phyloP scores from a whole-genome alignment of 37 sponge, comb jelly and placozoan species.

The Ephydatia muelleri region DNA sequence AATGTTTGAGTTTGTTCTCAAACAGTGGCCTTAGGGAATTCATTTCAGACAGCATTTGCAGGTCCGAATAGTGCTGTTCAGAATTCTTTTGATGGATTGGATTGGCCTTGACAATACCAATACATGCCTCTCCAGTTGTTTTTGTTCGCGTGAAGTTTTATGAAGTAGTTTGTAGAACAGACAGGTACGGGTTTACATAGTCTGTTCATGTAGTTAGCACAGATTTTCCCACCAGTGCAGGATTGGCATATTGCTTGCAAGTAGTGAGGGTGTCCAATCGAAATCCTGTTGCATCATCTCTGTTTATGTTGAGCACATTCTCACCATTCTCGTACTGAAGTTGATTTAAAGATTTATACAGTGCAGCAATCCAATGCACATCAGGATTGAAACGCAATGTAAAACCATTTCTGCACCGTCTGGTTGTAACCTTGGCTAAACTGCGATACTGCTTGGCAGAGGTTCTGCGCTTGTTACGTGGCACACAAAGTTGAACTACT shows the following conservation, averaged over 20 bases:
- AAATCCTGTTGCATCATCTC: constrained; percentile 64
- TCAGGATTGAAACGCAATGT: constrained; percentile 35
- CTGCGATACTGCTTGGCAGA: constrained; percentile 29
- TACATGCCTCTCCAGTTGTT: constrained; percentile 43
- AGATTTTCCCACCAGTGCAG: neutral
- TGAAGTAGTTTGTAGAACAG: constrained; percentile 50
- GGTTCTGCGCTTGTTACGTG: constrained; percentile 39
- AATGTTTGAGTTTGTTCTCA: neutral
- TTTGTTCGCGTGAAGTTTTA: constrained; percentile 50
- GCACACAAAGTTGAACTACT: constrained; percentile 43
- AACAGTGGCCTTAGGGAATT: constrained; percentile 5
- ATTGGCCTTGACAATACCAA: constrained; percentile 35
- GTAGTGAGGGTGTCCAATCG: constrained; percentile 51
- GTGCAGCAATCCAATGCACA: constrained; percentile 24
- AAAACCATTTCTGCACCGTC: constrained; percentile 41
- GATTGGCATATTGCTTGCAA: constrained; percentile 24
- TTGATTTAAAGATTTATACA: neutral
- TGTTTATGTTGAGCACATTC: constrained; percentile 21
- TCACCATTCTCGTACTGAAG: constrained; percentile 40
- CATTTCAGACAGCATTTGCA: neutral
- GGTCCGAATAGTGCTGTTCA: constrained; percentile 17
- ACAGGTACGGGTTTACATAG: constrained; percentile 45
- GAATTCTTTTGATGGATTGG: constrained; percentile 17
- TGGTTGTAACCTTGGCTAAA: constrained; percentile 35
- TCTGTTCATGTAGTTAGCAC: constrained; percentile 42